Evolutionary conservation across 1,140 invertebrate species (phyloP), one percentile per base, ranked within the genome.

Genomic region (Aphis gossypii): DNA sequence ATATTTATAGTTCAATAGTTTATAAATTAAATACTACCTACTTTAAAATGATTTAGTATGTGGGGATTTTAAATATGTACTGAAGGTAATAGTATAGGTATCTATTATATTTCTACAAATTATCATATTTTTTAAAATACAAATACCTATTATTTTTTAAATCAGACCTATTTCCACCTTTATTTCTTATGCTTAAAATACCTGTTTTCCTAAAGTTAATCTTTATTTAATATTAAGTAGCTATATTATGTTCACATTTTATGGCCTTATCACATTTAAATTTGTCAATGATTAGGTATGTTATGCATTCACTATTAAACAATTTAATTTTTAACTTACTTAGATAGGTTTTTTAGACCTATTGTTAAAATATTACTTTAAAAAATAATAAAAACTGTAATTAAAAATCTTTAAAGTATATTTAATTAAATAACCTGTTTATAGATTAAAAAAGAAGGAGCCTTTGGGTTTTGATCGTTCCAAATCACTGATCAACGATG

Each of bases 381-480:
- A 76, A n/a, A n/a, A 76, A 30, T 30, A 83, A 84, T 44, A 30
- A 44, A 41, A 44, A 35, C 38, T 51, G 30, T 48, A 6, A 35
- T 35, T 56, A 23, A 89, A 54, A 90, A 44, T 90, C 2, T 30
- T n/a, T n/a, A n/a, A 68, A 68, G 7, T 83, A 2, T 92, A 38
- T 48, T 82, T 82, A 30, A 83, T 83, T 92, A 18, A 14, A 11
- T 76, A n/a, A 76, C n/a, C 11, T 41, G 21, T 92, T 93, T 93
- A 30, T 54, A 93, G 92, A 93, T 84, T 93, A 54, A 93, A 93
- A 68, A 93, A 93, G 48, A 93, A 93, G 54, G 92, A 93, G 56
- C 11, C 82, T 8, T 86, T 93, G 35, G 92, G 92, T 56, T 51
- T 93, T 51, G 92, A 93, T 93, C 76, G 92, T 84, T 86, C 92